Percentiles rank a stretch among this genome's conserved stretches.
phyloP scores from a whole-genome alignment of 1,140 invertebrate species.

The Drosophila virilis region DNA sequence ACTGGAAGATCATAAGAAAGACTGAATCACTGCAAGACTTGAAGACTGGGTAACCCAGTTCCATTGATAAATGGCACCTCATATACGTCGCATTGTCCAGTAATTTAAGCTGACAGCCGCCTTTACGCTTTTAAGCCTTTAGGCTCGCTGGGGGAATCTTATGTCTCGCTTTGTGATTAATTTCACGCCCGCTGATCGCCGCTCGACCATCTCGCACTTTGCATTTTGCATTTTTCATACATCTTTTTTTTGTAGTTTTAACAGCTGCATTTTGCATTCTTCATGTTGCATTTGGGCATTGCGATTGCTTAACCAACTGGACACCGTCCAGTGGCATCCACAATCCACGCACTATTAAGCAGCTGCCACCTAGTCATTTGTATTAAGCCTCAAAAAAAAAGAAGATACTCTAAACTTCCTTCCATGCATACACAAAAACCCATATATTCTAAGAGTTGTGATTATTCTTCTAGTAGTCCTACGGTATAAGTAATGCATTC shows the following conservation, averaged over 20 bases:
- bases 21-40: background rate
- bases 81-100: constrained; percentile 51
- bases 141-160: constrained; percentile 14
- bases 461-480: too few relatives aligned
- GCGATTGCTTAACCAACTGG: constrained; percentile 55
- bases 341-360: constrained; percentile 75
- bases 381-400: background rate
- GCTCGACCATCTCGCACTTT: constrained; percentile 30
- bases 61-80: constrained; percentile 65
- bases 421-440: too few relatives aligned
- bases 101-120: constrained; percentile 71
- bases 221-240: constrained; percentile 45
- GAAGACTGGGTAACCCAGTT: constrained; percentile 76
- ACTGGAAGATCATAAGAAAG: constrained; percentile 1
- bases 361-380: constrained; percentile 53
- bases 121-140: background rate
- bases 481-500: too few relatives aligned
- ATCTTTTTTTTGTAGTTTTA: constrained; percentile 1
- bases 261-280: constrained; percentile 63
- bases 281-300: constrained; percentile 36
- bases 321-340: constrained; percentile 57
- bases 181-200: constrained; percentile 70
- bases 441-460: too few relatives aligned
- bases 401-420: too few relatives aligned
- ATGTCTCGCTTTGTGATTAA: constrained; percentile 56